These are phyloP conservation scores for Bembecia ichneumoniformis DNA, from an alignment of 2,888 invertebrate species.

Conservation along the genomic window DNA sequence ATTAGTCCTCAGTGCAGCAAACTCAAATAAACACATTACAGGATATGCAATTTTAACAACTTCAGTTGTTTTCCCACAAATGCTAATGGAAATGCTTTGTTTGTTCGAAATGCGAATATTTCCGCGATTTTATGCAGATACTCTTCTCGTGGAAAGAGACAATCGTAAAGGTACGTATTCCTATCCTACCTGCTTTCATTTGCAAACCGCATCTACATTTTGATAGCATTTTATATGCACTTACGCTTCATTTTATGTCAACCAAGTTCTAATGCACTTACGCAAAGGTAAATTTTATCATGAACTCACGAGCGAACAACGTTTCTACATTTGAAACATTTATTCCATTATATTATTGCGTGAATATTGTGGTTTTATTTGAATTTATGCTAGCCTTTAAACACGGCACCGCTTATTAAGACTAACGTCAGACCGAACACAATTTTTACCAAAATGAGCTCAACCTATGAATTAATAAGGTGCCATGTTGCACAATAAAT, in stretches of 20 bases:
- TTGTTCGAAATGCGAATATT: constrained; percentile 15
- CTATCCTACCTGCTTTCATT: neutral
- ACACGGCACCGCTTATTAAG: too few species aligned
- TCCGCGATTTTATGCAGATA: constrained; percentile 17
- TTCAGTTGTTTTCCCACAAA: constrained; percentile 12
- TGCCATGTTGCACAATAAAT: too few species aligned
- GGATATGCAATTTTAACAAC: neutral
- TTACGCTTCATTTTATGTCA: neutral
- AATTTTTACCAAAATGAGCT: too few species aligned
- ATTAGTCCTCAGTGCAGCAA: too few species aligned
- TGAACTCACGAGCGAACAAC: too few species aligned
- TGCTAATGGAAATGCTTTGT: constrained; percentile 30
- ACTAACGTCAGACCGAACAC: too few species aligned
- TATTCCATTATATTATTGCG: too few species aligned
- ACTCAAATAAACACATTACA: too few species aligned
- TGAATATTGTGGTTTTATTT: too few species aligned
- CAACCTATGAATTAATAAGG: too few species aligned
- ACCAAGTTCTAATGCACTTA: neutral
- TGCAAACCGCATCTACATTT: neutral
- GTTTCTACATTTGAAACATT: too few species aligned
- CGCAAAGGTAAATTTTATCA: neutral
- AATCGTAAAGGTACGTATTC: neutral
- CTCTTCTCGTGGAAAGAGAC: constrained; percentile 7
- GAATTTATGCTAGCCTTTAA: too few species aligned
- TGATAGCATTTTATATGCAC: neutral